Base-by-base conservation (phyloP, 2,113 vertebrate genomes). In the Cromileptes altivelis region DNA sequence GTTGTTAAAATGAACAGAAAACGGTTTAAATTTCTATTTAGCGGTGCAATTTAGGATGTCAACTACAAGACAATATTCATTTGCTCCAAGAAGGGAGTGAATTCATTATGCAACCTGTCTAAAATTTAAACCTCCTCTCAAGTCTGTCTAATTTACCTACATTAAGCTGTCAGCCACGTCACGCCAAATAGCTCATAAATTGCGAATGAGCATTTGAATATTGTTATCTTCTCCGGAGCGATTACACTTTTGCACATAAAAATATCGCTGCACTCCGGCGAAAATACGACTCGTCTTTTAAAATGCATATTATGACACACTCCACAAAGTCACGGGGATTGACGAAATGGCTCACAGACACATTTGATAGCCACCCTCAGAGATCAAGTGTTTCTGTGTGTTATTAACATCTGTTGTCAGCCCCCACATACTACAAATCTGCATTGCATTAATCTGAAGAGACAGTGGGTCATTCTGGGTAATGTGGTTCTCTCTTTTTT, bases 391-490 rank as follows among this genome's bases (percentile, higher is more conserved):
- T 90, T 91, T 88, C n/a, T 70, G 62, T 81, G 78, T 87, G 89
- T 91, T 93, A 91, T 94, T 93, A 92, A 92, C 86, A 89, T 85
- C 75, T 76, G 88, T 85, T 92, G 91, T 91, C 93, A 90, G 82
- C 79, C 23, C 87, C 60, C 81, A 78, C 87, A 86, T 70, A 88
- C 79, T 81, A 86, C 85, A 84, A 53, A 85, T 85, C 78, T 88
- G 83, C 80, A 74, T 86, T 71, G 89, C 89, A 90, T 93, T 93
- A 90, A 94, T 92, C 81, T 80, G 86, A 92, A 90, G 88, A 90
- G 93, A 92, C 91, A 85, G 1, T n/a, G 78, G 91, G 92, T 93
- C 91, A 92, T 92, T 90, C 89, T 90, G 89, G 88, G 93, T 89
- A 90, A 89, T 89, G 90, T 88, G 72, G 88, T 89, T 90, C 57